Base-by-base conservation (phyloP, 2,888 invertebrate species). In the Sphinx pinastri region DNA sequence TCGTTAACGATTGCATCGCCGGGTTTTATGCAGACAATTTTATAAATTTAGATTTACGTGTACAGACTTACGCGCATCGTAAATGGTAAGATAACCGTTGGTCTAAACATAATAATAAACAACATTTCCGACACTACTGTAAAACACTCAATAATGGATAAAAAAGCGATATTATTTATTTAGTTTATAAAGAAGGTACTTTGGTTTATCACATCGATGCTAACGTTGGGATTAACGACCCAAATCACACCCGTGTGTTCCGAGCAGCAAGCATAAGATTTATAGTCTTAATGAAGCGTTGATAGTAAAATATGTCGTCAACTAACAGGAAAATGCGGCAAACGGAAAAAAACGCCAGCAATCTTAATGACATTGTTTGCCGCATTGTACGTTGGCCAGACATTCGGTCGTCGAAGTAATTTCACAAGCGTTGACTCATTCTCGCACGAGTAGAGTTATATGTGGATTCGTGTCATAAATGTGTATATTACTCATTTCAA, bases 391-490 rank as follows among this genome's bases (percentile, higher is more conserved):
- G 5, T 16, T 11, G 13, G 19, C 63, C 19, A 63, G 63, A 63
- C 49, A 47, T 63, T 49, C 8, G 8, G 63, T 63, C 63, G 60
- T 60, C 60, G 45, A 1, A 2, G 25, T 60, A 38, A 49, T 13
- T 47, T 12, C 19, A 45, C n/a, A 11, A n/a, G 47, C 7, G 13
- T 63, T 63, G 63, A 63, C 49, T 63, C 63, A 63, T 63, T 45
- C 60, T 19, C 10, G 10, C 45, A 47, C 19, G 13, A 13, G 19
- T 63, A 2, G 16, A 12, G 47, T 16, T 12, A 19, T 19, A 19
- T 19, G 16, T 49, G 63, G 12, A 47, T 49, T 5, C 8, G 6
- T 54, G 16, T 55, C 10, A 13, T 13, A 11, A 4, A 51, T 0
- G 51, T 51, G 12, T 51, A 13, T 51, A 51, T 51, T 11, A 51